These are phyloP conservation scores for human DNA, from an alignment of 2,113 vertebrate species.

Conservation along the genomic window GRCh38 chr20:38959001-38959500, in stretches of 20 bases:
- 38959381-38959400: slow-evolving; percentile 12
- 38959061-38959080: slow-evolving; percentile 53
- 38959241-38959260: slow-evolving; percentile 20
- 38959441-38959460: neutral
- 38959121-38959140: neutral
- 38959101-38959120: slow-evolving; percentile 14
- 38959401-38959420: neutral
- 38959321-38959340: neutral
- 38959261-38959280: neutral
- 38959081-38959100: slow-evolving; percentile 47
- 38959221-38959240: neutral
- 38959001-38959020: neutral
- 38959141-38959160: slow-evolving; percentile 36
- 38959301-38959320: neutral
- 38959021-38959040: slow-evolving; percentile 1
- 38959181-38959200: slow-evolving; percentile 22
- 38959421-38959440: neutral
- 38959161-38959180: neutral
- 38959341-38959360: slow-evolving; percentile 16
- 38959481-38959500: slow-evolving; percentile 1
- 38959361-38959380: slow-evolving; percentile 33
- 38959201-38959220: neutral
- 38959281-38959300: neutral
- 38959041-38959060: slow-evolving; percentile 19
- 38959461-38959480: neutral